These are phyloP conservation scores for Ciconia nigra DNA, from an alignment of 2,797 vertebrate genomes.

Conservation along the genomic window DNA sequence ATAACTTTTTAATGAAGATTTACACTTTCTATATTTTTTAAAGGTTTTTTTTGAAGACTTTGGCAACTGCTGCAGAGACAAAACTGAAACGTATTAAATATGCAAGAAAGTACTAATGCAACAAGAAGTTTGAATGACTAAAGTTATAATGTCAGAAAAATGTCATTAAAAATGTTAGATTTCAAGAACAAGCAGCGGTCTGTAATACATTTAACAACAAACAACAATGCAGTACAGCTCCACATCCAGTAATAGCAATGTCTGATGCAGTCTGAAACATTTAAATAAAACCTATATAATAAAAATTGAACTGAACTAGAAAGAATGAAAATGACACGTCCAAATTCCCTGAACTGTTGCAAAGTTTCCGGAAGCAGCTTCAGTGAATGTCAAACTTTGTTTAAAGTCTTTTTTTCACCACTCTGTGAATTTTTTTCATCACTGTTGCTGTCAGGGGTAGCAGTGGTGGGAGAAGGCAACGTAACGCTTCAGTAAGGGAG, in stretches of 20 bases:
- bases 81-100: constrained; percentile 17
- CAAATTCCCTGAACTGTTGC: not conserved
- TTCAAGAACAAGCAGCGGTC: not conserved
- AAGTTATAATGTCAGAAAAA: constrained; percentile 17
- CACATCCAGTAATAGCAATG: not conserved
- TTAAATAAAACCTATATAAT: not conserved
- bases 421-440: not conserved
- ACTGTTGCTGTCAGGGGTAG: not conserved
- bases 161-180: not conserved
- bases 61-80: not conserved
- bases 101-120: not conserved
- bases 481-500: not conserved
- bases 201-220: not conserved
- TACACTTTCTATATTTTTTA: not conserved
- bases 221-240: not conserved
- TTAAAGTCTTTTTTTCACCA: not conserved
- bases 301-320: not conserved
- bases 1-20: not conserved
- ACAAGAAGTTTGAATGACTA: not conserved
- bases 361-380: not conserved
- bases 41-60: not conserved
- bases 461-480: not conserved
- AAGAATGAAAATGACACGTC: not conserved
- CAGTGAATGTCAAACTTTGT: not conserved
- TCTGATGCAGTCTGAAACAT: not conserved